Percentiles rank a stretch among this genome's conserved stretches.
Evolutionary conservation across 2,797 vertebrate genomes (phyloP).

Genomic region (Labroides dimidiatus): DNA sequence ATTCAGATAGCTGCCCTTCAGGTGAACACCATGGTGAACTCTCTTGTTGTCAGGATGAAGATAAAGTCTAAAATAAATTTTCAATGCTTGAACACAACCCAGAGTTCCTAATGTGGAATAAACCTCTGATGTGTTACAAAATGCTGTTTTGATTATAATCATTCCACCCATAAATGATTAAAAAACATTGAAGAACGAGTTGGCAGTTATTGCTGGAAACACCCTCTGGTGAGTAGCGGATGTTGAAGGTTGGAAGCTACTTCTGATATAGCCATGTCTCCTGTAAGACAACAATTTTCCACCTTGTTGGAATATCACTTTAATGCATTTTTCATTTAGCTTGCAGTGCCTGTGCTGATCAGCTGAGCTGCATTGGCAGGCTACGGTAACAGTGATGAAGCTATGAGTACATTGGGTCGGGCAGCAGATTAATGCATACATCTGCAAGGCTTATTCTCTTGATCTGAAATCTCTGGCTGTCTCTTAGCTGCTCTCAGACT

Average conservation of each 20-base stretch:
- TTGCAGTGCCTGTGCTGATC: slow-evolving; percentile 4
- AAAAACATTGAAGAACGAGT: background rate
- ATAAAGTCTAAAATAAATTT: background rate
- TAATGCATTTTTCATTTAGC: slow-evolving; percentile 23
- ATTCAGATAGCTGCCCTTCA: slow-evolving; percentile 6
- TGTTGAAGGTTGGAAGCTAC: slow-evolving; percentile 3
- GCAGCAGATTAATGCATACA: slow-evolving; percentile 27
- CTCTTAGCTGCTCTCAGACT: background rate
- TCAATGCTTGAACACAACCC: background rate
- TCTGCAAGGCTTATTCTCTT: slow-evolving; percentile 23
- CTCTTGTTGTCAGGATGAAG: background rate
- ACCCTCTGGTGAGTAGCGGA: background rate
- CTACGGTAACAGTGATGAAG: slow-evolving; percentile 11
- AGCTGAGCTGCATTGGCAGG: slow-evolving; percentile 7
- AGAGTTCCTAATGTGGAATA: background rate
- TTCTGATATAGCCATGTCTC: background rate
- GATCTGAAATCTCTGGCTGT: slow-evolving; percentile 11
- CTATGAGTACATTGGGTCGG: background rate
- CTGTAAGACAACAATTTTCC: background rate
- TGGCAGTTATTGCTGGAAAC: background rate
- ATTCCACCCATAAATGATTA: slow-evolving; percentile 6
- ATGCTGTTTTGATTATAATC: background rate
- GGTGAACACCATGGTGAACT: background rate
- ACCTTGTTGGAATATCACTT: slow-evolving; percentile 5
- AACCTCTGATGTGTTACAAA: background rate